These are phyloP conservation scores for Rhingia rostrata DNA, from an alignment of 2,888 invertebrate genomes.

Conservation along the genomic window DNA sequence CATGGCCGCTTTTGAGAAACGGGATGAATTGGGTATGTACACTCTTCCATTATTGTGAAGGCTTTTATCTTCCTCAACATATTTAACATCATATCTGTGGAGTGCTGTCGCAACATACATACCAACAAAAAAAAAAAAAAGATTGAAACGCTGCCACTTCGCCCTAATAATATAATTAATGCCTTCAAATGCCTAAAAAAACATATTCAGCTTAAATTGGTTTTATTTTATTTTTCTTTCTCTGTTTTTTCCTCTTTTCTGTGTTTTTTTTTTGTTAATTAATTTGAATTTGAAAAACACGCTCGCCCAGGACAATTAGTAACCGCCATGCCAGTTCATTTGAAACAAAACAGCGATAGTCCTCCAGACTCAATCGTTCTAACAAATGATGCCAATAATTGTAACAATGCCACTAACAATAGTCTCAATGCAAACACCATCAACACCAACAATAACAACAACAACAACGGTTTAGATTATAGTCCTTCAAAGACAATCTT, in stretches of 20 bases:
- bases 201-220: constrained; percentile 52
- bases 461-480: constrained; percentile 61
- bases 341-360: constrained; percentile 81
- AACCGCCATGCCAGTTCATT: constrained; percentile 82
- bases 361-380: constrained; percentile 80
- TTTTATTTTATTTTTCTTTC: constrained; percentile 48
- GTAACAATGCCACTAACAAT: constrained; percentile 77
- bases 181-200: constrained; percentile 47
- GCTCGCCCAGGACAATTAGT: constrained; percentile 80
- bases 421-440: constrained; percentile 79
- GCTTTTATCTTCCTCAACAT: constrained; percentile 18
- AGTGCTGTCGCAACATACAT: constrained; percentile 42
- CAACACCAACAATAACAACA: constrained; percentile 77
- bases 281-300: constrained; percentile 51
- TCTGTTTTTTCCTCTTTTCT: constrained; percentile 51
- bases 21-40: constrained; percentile 80
- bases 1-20: constrained; percentile 78
- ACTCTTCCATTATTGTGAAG: not conserved
- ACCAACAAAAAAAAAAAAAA: constrained; percentile 8
- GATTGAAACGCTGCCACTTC: constrained; percentile 46
- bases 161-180: constrained; percentile 45
- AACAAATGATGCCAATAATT: constrained; percentile 75
- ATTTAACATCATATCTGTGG: constrained; percentile 49
- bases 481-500: constrained; percentile 52
- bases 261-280: constrained; percentile 38